Conservation (phyloP, 2,113 vertebrate species). For the Eudyptes chrysolophus region DNA sequence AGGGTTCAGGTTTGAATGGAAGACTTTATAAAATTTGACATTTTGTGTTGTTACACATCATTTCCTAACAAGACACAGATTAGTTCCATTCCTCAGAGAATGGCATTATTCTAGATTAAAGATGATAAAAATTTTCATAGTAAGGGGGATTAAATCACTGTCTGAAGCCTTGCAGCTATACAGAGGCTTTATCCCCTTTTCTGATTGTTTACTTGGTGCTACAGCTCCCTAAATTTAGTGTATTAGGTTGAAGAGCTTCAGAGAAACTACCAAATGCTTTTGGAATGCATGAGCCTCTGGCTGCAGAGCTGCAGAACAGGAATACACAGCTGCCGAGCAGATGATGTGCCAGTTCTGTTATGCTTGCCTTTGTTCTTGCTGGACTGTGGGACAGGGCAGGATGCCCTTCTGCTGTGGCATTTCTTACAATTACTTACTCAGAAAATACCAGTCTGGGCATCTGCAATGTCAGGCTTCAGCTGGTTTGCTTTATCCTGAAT, state of each 20-base stretch:
- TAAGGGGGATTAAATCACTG: not conserved
- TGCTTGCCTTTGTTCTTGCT: not conserved
- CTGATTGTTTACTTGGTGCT: not conserved
- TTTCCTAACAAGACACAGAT: not conserved
- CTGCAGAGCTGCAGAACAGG: not conserved
- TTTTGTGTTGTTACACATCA: not conserved
- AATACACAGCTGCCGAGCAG: not conserved
- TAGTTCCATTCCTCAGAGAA: not conserved
- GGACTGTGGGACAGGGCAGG: not conserved
- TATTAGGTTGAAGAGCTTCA: not conserved
- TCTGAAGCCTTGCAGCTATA: not conserved
- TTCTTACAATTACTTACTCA: not conserved
- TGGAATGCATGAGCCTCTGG: not conserved
- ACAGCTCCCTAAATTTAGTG: not conserved
- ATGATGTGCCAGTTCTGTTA: not conserved
- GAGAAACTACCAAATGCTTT: not conserved
- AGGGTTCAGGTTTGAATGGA: not conserved
- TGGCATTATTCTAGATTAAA: not conserved
- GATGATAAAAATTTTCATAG: not conserved
- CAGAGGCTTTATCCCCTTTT: not conserved
- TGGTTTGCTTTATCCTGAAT: slow-evolving; percentile 13
- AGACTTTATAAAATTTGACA: not conserved
- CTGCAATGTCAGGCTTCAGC: not conserved
- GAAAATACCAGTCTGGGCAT: not conserved
- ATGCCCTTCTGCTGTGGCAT: not conserved